Evolutionary conservation across 1,140 invertebrate genomes (phyloP).

Genomic region (Ectropis grisescens): DNA sequence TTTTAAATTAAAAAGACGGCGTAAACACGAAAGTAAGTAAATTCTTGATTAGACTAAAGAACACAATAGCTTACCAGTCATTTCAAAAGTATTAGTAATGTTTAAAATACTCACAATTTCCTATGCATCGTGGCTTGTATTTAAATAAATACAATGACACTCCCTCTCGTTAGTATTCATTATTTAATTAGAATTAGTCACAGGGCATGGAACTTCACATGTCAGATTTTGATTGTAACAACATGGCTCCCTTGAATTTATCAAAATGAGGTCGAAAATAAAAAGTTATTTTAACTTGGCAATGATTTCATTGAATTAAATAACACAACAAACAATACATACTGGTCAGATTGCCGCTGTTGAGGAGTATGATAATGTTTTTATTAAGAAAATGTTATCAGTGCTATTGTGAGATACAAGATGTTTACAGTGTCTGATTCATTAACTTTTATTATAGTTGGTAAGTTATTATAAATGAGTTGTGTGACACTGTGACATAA

Average conservation of each 20-base stretch:
- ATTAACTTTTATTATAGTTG: too few relatives aligned
- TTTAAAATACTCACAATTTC: constrained; percentile 45
- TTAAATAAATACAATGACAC: constrained; percentile 9
- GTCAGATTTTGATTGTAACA: constrained; percentile 27
- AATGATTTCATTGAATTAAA: constrained; percentile 1
- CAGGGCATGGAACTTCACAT: constrained; percentile 20
- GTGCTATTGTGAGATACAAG: constrained; percentile 35
- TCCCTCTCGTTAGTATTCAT: constrained; percentile 13
- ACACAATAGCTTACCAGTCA: too few relatives aligned
- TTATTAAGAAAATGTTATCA: constrained; percentile 49
- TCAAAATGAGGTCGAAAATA: too few relatives aligned
- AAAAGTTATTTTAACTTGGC: constrained; percentile 8
- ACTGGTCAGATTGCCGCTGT: not conserved
- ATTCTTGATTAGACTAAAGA: too few relatives aligned
- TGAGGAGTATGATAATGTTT: constrained; percentile 26
- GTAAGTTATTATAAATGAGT: too few relatives aligned
- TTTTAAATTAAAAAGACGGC: too few relatives aligned
- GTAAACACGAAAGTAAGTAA: too few relatives aligned
- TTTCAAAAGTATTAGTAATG: too few relatives aligned
- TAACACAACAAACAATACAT: constrained; percentile 3
- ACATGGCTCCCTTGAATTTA: constrained; percentile 31
- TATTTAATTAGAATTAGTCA: constrained; percentile 12
- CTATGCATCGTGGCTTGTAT: constrained; percentile 33
- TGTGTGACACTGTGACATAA: too few relatives aligned
- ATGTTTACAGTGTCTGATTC: constrained; percentile 45